Conservation (phyloP, 2,888 invertebrate genomes). For the Crocallis elinguaria region DNA sequence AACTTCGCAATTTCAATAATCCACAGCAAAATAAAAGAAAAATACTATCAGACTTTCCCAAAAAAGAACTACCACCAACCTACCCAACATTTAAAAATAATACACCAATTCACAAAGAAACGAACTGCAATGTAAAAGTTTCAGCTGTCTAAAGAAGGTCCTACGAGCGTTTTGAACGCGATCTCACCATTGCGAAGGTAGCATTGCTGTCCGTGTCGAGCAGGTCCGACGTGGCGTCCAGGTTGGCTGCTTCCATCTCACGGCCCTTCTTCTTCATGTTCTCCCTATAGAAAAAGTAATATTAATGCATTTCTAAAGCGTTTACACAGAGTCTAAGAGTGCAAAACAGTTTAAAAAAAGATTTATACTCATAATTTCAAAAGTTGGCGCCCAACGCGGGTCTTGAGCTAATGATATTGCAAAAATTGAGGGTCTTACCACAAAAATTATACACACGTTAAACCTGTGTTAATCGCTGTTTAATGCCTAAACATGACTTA, state of each 20-base stretch:
- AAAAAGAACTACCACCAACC: neutral
- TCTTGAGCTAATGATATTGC: neutral
- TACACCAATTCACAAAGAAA: constrained; percentile 14
- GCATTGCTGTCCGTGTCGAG: constrained; percentile 95
- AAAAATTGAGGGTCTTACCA: no score
- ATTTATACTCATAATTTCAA: no score
- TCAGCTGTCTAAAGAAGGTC: constrained; percentile 13
- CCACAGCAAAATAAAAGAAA: neutral
- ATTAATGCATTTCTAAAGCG: neutral
- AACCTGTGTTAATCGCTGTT: no score
- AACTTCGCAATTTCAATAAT: neutral
- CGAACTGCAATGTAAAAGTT: constrained; percentile 23
- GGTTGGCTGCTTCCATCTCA: constrained; percentile 94
- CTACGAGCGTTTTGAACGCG: constrained; percentile 42
- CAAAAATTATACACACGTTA: no score
- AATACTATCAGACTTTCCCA: neutral
- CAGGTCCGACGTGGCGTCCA: constrained; percentile 94
- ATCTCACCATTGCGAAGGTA: constrained; percentile 96
- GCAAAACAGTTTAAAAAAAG: neutral
- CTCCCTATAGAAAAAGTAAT: constrained; percentile 70
- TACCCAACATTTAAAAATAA: neutral
- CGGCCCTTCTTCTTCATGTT: constrained; percentile 95
- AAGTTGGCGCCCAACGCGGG: neutral
- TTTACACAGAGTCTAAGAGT: no score
- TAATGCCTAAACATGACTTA: no score